These are phyloP conservation scores for Brachionus asplanchnoidis DNA, from an alignment of 1,140 invertebrate genomes.

Conservation along the genomic window DNA sequence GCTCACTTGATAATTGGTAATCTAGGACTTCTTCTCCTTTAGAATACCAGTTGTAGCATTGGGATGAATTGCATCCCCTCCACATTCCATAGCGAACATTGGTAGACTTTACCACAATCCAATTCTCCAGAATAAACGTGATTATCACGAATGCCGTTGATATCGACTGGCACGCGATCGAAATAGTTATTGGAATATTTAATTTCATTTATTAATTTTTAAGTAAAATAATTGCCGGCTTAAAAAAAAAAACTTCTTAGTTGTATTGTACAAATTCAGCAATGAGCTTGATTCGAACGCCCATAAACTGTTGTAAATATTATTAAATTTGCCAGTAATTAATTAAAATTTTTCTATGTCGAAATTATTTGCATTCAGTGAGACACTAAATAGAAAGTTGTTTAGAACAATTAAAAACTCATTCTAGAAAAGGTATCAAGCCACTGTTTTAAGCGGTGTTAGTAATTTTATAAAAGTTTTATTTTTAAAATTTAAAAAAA, in stretches of 20 bases:
- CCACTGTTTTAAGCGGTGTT: neutral
- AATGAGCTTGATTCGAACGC: neutral
- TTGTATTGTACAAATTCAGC: neutral
- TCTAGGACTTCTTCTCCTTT: neutral
- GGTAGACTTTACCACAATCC: neutral
- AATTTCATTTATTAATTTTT: conserved; percentile 15
- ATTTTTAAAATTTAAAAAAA: conserved; percentile 16
- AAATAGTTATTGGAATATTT: conserved; percentile 13
- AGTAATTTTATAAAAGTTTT: neutral
- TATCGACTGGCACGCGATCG: neutral
- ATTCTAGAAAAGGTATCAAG: conserved; percentile 2
- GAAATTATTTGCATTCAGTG: neutral
- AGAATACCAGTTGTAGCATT: conserved; percentile 8
- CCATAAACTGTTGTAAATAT: neutral
- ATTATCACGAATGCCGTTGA: conserved; percentile 14
- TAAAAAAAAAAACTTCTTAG: neutral
- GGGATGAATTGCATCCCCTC: neutral
- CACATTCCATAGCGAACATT: conserved; percentile 35
- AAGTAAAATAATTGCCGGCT: neutral
- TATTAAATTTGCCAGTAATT: neutral
- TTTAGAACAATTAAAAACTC: neutral
- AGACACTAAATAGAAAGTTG: conserved; percentile 12
- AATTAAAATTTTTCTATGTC: neutral
- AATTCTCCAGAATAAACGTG: conserved; percentile 36
- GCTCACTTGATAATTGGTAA: neutral